A percentile compares a stretch with the other conserved stretches of the same genome.
phyloP scores from a whole-genome alignment of 2,888 invertebrate species.

The Parelbella ahira region DNA sequence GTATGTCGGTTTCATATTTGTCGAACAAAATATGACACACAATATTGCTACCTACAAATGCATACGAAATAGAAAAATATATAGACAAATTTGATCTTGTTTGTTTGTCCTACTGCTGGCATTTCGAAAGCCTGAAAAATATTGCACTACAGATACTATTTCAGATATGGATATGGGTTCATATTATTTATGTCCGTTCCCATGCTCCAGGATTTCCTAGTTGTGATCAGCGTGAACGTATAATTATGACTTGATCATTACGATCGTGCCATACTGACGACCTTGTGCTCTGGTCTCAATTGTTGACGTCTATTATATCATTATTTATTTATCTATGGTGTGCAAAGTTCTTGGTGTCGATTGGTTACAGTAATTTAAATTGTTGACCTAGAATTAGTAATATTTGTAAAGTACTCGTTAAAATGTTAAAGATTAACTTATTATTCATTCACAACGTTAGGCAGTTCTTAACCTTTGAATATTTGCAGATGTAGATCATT shows the following conservation, averaged over 20 bases:
- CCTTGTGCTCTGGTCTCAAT: slow-evolving; percentile 9
- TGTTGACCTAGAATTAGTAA: not conserved
- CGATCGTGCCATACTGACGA: slow-evolving; percentile 7
- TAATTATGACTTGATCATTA: slow-evolving; percentile 7
- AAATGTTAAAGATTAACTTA: no score
- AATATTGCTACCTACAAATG: not conserved
- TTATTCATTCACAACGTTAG: no score
- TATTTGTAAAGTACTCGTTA: no score
- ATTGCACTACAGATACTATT: not conserved
- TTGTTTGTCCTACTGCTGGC: no score
- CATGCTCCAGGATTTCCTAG: slow-evolving; percentile 34
- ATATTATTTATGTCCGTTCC: slow-evolving; percentile 6
- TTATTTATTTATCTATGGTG: no score
- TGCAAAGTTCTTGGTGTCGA: no score
- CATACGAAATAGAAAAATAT: no score
- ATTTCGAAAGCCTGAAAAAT: no score
- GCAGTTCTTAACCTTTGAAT: no score
- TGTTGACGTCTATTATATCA: slow-evolving; percentile 4
- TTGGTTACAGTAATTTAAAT: slow-evolving; percentile 1
- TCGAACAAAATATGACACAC: not conserved
- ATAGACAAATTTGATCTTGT: no score
- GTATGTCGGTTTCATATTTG: slow-evolving; percentile 1
- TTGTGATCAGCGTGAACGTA: slow-evolving; percentile 15
- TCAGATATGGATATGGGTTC: not conserved
- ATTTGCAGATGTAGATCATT: no score